phyloP scores from a whole-genome alignment of 2,797 vertebrate species.

The Poeciliopsis infans region DNA sequence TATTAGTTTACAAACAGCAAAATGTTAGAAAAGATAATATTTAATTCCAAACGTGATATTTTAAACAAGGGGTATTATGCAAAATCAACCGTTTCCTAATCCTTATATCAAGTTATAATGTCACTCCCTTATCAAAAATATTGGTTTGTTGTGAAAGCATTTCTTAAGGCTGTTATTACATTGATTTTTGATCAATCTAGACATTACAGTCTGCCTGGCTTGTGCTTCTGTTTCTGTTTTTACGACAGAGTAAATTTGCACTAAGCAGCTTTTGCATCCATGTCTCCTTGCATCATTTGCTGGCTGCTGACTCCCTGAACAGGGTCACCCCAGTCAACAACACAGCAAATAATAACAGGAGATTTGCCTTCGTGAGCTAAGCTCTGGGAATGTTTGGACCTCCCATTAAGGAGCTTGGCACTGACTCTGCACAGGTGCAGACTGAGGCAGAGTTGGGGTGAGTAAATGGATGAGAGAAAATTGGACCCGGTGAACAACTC shows the following conservation, averaged over 20 bases:
- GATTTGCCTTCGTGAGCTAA: slow-evolving; percentile 81
- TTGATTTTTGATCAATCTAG: background rate
- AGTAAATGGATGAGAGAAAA: slow-evolving; percentile 46
- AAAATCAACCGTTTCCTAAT: background rate
- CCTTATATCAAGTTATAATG: too few relatives aligned
- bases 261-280: slow-evolving; percentile 43
- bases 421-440: slow-evolving; percentile 81
- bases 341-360: slow-evolving; percentile 75
- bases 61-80: background rate
- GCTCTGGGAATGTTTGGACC: slow-evolving; percentile 81
- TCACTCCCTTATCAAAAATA: background rate
- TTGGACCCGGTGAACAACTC: slow-evolving; percentile 55
- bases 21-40: background rate
- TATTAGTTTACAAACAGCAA: background rate
- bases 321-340: slow-evolving; percentile 55
- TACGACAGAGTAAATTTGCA: slow-evolving; percentile 15
- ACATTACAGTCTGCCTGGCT: background rate
- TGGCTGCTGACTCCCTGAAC: slow-evolving; percentile 56
- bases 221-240: slow-evolving; percentile 24
- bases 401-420: slow-evolving; percentile 85
- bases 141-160: background rate
- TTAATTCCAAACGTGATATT: background rate
- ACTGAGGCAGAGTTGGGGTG: slow-evolving; percentile 32
- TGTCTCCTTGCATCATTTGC: slow-evolving; percentile 56
- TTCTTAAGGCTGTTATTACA: background rate